Percentiles rank a stretch among this genome's conserved stretches.
These are phyloP conservation scores for Micromussa lordhowensis DNA, from an alignment of 92 coral and sea anemone genomes.

Conservation along the genomic window DNA sequence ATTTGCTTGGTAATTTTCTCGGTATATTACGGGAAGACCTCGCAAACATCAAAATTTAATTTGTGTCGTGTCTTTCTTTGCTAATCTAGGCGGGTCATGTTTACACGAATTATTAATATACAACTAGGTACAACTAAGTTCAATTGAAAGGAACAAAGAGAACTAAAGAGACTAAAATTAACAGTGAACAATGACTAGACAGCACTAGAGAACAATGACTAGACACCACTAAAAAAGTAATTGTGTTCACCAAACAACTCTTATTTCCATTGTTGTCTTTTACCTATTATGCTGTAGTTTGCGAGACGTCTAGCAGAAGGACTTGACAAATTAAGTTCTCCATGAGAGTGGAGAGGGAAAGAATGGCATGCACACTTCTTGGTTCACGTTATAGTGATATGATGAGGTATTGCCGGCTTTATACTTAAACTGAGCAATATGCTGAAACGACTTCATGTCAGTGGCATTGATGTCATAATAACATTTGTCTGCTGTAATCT, in stretches of 20 bases:
- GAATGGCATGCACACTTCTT: constrained; percentile 1
- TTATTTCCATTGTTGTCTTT: neutral
- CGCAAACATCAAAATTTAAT: too few relatives aligned
- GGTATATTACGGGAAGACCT: too few relatives aligned
- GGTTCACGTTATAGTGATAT: constrained; percentile 2
- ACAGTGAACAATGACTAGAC: too few relatives aligned
- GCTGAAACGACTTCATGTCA: neutral
- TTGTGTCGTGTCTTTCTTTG: too few relatives aligned
- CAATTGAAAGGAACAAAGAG: too few relatives aligned
- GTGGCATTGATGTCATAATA: too few relatives aligned
- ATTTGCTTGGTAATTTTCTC: constrained; percentile 23
- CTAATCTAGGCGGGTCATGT: too few relatives aligned
- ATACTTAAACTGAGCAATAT: neutral
- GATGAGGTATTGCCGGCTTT: neutral
- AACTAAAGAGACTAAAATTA: too few relatives aligned
- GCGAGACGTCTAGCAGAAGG: constrained; percentile 1
- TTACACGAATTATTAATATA: too few relatives aligned
- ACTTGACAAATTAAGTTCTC: neutral
- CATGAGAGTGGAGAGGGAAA: neutral
- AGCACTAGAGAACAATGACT: too few relatives aligned
- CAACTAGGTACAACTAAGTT: too few relatives aligned
- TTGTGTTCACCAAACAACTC: neutral
- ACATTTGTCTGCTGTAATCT: neutral
- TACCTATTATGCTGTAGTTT: neutral
- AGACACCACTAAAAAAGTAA: too few relatives aligned